Base-by-base conservation (phyloP, 2,888 invertebrate species). In the Notocelia uddmanniana region DNA sequence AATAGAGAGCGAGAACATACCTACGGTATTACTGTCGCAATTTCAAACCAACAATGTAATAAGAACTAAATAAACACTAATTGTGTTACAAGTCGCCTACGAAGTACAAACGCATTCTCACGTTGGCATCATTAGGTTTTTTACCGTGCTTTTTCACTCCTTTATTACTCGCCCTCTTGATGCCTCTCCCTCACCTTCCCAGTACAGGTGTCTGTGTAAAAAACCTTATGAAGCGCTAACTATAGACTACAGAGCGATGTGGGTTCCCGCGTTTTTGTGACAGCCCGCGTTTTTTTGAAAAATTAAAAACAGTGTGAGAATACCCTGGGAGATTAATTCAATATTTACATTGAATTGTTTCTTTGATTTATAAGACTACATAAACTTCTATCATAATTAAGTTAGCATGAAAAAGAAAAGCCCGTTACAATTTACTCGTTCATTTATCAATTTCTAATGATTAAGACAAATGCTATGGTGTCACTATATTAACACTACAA, bases 151-250 rank as follows among this genome's bases (percentile, higher is more conserved):
- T 86, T 88, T 82, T 79, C 75, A 68, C 48, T 63, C 58, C 60
- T 73, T 75, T 72, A 74, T 78, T 76, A 74, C 75, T 74, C 83
- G 80, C 80, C 81, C 85, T 83, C 83, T 64, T 81, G 83, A 79
- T 76, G 79, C 82, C 82, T 81, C 80, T 80, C 81, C 81, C 81
- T 80, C 78, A 72, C 68, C 73, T 74, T 72, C 69, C 64, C 69
- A 31, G 66, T 88, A 90, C 91, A 91, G 90, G 91, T 91, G 90
- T 84, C 79, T 74, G 66, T 66, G 74, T 80, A 82, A 85, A 88
- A 87, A 89, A 83, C 69, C 60, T 55, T 67, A 70, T 66, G 64
- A 70, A 70, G 74, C 76, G 80, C 78, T 77, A 83, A 81, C 77
- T 80, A 83, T 81, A 83, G 82, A 80, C 81, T 79, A 78, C 78